phyloP scores from a whole-genome alignment of 1,140 invertebrate species.

The Drosophila bocqueti region DNA sequence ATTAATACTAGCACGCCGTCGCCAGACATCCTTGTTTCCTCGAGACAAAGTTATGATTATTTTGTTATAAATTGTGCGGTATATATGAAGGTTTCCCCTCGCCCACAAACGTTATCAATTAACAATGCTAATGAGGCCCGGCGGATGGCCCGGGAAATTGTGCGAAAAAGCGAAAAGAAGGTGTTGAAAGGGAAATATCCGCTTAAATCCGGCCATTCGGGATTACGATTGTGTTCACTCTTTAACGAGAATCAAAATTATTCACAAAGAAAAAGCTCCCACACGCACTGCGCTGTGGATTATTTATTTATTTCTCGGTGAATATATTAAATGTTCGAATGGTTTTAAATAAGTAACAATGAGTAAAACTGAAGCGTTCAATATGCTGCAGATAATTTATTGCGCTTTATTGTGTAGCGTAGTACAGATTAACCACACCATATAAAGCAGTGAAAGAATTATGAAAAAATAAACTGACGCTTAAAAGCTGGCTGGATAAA shows the following conservation, averaged over 20 bases:
- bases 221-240: constrained; percentile 22
- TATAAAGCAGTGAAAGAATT: neutral
- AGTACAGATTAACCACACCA: constrained; percentile 2
- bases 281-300: neutral
- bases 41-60: constrained; percentile 43
- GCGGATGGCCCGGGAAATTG: constrained; percentile 24
- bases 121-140: constrained; percentile 62
- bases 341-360: constrained; percentile 22
- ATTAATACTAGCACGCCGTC: constrained; percentile 14
- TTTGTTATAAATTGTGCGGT: constrained; percentile 38
- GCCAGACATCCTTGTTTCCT: constrained; percentile 11
- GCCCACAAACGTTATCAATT: constrained; percentile 48
- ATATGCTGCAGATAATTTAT: constrained; percentile 19
- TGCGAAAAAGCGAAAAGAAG: constrained; percentile 14
- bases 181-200: constrained; percentile 37
- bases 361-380: constrained; percentile 9
- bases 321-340: constrained; percentile 10
- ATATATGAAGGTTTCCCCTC: neutral
- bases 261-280: constrained; percentile 22
- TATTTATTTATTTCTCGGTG: constrained; percentile 24
- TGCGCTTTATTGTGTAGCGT: neutral
- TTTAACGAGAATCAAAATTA: constrained; percentile 37
- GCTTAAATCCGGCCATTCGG: constrained; percentile 35
- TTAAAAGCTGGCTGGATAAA: neutral
- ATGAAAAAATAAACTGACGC: neutral